Evolutionary conservation across 1,140 invertebrate species (phyloP).

Genomic region (Latrodectus geometricus): DNA sequence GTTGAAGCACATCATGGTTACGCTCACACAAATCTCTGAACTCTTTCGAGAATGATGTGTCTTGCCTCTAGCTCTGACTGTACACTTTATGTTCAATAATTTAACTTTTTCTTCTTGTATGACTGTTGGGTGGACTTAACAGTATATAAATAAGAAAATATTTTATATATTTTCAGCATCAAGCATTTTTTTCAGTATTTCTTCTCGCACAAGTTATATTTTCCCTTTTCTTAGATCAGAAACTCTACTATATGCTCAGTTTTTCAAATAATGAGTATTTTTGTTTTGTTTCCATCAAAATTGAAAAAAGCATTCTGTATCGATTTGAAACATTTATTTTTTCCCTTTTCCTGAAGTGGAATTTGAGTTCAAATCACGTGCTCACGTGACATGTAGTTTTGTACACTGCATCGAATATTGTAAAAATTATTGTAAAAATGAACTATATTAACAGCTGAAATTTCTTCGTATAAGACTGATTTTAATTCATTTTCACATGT

Average conservation of each 20-base stretch:
- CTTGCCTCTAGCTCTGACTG: constrained; percentile 24
- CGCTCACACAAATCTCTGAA: constrained; percentile 7
- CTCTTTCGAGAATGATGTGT: not conserved
- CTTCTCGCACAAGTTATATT: not conserved
- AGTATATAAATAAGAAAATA: not conserved
- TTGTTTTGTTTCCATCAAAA: too few relatives aligned
- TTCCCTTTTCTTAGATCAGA: not conserved
- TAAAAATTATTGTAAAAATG: too few relatives aligned
- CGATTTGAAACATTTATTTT: too few relatives aligned
- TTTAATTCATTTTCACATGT: too few relatives aligned
- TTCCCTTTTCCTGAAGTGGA: too few relatives aligned
- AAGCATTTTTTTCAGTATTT: not conserved
- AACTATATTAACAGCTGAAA: too few relatives aligned
- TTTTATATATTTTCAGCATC: not conserved
- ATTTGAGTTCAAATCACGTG: too few relatives aligned
- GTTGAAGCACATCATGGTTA: constrained; percentile 30
- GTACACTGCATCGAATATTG: too few relatives aligned
- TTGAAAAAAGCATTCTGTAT: too few relatives aligned
- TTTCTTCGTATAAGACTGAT: too few relatives aligned
- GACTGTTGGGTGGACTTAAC: constrained; percentile 19
- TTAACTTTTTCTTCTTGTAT: constrained; percentile 44
- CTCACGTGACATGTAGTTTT: too few relatives aligned
- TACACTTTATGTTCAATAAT: constrained; percentile 41
- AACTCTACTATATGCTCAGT: not conserved
- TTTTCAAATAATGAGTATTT: too few relatives aligned